Conservation (phyloP, 2,888 invertebrate genomes). For the Troides aeacus region DNA sequence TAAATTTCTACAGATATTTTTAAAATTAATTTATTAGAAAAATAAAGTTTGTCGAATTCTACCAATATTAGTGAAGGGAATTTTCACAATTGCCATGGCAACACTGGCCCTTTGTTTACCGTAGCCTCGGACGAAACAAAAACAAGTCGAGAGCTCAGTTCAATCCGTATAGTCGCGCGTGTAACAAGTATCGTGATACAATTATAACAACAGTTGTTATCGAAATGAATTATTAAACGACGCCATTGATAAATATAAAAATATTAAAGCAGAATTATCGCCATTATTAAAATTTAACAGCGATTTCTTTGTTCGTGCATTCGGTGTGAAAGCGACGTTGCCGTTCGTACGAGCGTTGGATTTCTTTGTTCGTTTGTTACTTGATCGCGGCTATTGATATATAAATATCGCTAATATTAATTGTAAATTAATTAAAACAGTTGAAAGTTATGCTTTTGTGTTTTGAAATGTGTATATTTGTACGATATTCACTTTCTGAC, state of each 20-base stretch:
- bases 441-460: constrained; percentile 62
- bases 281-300: background rate
- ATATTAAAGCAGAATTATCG: background rate
- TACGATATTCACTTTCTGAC: constrained; percentile 71
- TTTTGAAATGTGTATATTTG: constrained; percentile 70
- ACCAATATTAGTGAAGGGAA: background rate
- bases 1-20: too few species aligned
- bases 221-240: background rate
- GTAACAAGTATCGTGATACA: constrained; percentile 17
- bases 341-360: constrained; percentile 52
- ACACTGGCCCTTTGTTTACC: constrained; percentile 63
- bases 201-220: background rate
- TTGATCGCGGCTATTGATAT: constrained; percentile 5
- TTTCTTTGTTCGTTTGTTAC: constrained; percentile 39
- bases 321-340: constrained; percentile 63
- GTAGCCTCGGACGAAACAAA: constrained; percentile 45
- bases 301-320: constrained; percentile 57
- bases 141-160: constrained; percentile 54
- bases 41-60: background rate
- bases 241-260: background rate
- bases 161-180: constrained; percentile 33
- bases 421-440: constrained; percentile 36
- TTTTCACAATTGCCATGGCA: constrained; percentile 38
- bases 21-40: background rate
- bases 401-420: constrained; percentile 10